Evolutionary conservation across 2,797 vertebrate species (phyloP).

Genomic region (Discoglossus pictus): DNA sequence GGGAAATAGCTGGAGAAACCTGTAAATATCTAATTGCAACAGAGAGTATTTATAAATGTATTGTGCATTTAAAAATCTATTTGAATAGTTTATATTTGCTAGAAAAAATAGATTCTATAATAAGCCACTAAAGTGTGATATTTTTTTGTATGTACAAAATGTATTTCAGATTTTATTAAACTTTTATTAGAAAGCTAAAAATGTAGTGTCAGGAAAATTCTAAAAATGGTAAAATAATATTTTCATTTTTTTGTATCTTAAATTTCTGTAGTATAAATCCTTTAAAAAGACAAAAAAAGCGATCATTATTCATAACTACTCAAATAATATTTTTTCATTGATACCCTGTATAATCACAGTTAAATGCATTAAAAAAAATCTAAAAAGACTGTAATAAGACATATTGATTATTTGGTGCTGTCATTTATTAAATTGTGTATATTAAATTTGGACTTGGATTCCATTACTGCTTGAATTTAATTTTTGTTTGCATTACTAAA

Average conservation of each 20-base stretch:
- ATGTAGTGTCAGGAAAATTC: background rate
- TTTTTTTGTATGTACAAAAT: conserved; percentile 11
- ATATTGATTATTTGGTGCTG: too few species aligned
- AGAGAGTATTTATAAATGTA: conserved; percentile 46
- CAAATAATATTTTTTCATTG: conserved; percentile 13
- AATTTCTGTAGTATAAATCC: too few species aligned
- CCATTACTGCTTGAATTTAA: background rate
- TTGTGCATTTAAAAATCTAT: conserved; percentile 45
- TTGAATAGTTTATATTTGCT: conserved; percentile 32
- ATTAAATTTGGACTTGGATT: too few species aligned
- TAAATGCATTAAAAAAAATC: too few species aligned
- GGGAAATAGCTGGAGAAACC: background rate
- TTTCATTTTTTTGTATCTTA: too few species aligned
- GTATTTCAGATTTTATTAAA: conserved; percentile 22
- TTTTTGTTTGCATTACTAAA: background rate
- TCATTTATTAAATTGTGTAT: too few species aligned
- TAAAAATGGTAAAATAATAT: too few species aligned
- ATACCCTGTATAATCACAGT: too few species aligned
- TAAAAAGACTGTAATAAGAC: too few species aligned
- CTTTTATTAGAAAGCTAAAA: conserved; percentile 10
- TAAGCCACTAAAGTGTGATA: background rate
- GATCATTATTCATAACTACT: too few species aligned
- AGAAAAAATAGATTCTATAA: conserved; percentile 22
- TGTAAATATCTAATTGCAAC: conserved; percentile 35
- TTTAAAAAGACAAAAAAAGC: too few species aligned